A percentile compares a stretch with the other conserved stretches of the same genome.
These are phyloP conservation scores for Diachasma alloeum DNA, from an alignment of 1,140 invertebrate genomes.

Conservation along the genomic window DNA sequence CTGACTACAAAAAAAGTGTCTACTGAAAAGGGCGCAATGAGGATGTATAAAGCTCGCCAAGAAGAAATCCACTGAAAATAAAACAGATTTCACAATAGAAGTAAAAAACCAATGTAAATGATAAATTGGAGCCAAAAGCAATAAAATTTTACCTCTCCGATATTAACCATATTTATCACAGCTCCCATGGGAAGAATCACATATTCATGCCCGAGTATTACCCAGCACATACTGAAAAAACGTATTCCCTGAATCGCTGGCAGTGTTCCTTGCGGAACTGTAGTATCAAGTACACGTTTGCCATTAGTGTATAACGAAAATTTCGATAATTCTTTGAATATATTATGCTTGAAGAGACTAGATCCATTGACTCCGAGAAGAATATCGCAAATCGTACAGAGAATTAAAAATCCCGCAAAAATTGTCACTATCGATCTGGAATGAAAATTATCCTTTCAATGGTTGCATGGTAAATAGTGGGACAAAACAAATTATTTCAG, in stretches of 20 bases:
- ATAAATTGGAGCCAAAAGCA: neutral
- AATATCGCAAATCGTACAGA: neutral
- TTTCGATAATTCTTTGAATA: neutral
- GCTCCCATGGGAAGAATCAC: conserved; percentile 29
- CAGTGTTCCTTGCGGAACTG: conserved; percentile 29
- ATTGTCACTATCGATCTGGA: neutral
- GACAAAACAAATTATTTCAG: neutral
- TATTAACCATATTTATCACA: conserved; percentile 29
- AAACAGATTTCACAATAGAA: neutral
- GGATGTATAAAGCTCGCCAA: conserved; percentile 45
- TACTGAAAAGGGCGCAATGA: conserved; percentile 56
- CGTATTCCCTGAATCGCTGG: conserved; percentile 52
- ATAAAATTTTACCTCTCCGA: neutral
- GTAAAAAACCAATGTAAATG: too few relatives aligned
- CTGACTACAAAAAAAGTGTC: conserved; percentile 70
- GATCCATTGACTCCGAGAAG: neutral
- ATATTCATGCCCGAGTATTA: conserved; percentile 55
- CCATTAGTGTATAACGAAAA: conserved; percentile 51
- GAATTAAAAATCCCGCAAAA: neutral
- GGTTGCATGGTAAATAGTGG: neutral
- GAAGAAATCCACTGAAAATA: conserved; percentile 30
- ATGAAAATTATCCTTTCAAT: neutral
- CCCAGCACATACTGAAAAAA: conserved; percentile 57
- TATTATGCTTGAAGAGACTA: neutral
- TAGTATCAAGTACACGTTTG: conserved; percentile 37